Conservation (phyloP, 2,888 invertebrate genomes). For the Dorcus hopei region DNA sequence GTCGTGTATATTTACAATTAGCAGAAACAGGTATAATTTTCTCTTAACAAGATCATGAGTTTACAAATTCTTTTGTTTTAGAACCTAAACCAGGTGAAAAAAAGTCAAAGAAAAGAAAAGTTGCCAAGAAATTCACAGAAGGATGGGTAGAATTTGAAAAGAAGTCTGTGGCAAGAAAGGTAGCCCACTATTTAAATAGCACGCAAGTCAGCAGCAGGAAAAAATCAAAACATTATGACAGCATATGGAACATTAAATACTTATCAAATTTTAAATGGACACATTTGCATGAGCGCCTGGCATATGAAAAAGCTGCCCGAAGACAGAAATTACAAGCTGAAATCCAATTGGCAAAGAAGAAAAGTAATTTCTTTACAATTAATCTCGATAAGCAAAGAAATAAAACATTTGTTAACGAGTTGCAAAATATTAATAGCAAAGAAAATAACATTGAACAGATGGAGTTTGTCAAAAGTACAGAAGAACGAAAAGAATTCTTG, state of each 20-base stretch:
- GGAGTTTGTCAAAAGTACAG: conserved; percentile 16
- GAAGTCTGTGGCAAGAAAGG: conserved; percentile 82
- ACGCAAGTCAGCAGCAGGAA: conserved; percentile 82
- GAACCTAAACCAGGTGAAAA: conserved; percentile 46
- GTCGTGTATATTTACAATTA: conserved; percentile 81
- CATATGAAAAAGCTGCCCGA: conserved; percentile 87
- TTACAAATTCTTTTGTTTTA: conserved; percentile 21
- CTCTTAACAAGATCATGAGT: not conserved
- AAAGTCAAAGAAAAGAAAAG: conserved; percentile 56
- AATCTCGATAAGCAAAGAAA: conserved; percentile 78
- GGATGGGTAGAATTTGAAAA: conserved; percentile 95
- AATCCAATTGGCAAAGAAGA: conserved; percentile 87
- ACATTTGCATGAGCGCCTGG: conserved; percentile 88
- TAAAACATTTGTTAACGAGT: conserved; percentile 44
- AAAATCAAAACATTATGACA: conserved; percentile 82
- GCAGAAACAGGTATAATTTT: conserved; percentile 51
- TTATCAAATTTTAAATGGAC: conserved; percentile 94
- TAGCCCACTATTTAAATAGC: conserved; percentile 83
- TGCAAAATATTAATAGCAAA: conserved; percentile 26
- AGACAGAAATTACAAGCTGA: conserved; percentile 83
- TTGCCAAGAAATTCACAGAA: conserved; percentile 70
- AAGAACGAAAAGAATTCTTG: conserved; percentile 41
- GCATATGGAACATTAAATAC: conserved; percentile 96
- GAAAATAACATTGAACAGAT: conserved; percentile 9
- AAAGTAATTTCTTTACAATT: conserved; percentile 80